Base-by-base conservation (phyloP, 2,888 invertebrate species). In the Caenorhabditis uteleia region DNA sequence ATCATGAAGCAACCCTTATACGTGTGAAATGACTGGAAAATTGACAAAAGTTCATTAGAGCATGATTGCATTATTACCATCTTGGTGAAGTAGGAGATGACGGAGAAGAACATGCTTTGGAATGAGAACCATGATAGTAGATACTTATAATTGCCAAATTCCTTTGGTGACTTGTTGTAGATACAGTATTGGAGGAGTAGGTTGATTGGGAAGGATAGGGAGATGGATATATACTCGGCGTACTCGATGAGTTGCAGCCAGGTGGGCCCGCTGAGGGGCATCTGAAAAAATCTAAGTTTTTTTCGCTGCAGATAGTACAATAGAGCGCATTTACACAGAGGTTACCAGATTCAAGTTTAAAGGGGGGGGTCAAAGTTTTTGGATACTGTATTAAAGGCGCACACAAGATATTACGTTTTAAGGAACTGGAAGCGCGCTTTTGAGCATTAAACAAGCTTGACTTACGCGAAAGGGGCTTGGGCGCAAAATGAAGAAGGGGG, bases 1-100 rank as follows among this genome's bases (percentile, higher is more conserved):
- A 58, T 58, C 58, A 58, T 58, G 20, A 58, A 50, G n/a, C 50
- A 46, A 23, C 58, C 50, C 4, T 25, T 34, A 6, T 46, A 45
- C 1, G 58, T 58, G 26, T 58, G 58, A 25, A 50, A 58, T 20
- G 40, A 39, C 58, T 58, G 26, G 27, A 57, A 57, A 26, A 7
- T n/a, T n/a, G n/a, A n/a, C 10, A 21, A 23, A 10, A 16, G 25
- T 36, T 34, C 36, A 25, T 36, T 26, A 4, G 40, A 3, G 5
- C 23, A 26, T 4, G 5, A 5, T 31, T 20, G 21, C n/a, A 27
- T 33, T n/a, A 16, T 25, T 12, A 56, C 56, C 56, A 56, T 56
- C 36, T 56, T 47, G 2, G 43, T 48, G 38, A n/a, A n/a, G n/a
- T 43, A 29, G n/a, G 48, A 4, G 14, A 48, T 20, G 3, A 47